These are phyloP conservation scores for Lasioglossum villosulum DNA, from an alignment of 2,888 invertebrate genomes.

Conservation along the genomic window DNA sequence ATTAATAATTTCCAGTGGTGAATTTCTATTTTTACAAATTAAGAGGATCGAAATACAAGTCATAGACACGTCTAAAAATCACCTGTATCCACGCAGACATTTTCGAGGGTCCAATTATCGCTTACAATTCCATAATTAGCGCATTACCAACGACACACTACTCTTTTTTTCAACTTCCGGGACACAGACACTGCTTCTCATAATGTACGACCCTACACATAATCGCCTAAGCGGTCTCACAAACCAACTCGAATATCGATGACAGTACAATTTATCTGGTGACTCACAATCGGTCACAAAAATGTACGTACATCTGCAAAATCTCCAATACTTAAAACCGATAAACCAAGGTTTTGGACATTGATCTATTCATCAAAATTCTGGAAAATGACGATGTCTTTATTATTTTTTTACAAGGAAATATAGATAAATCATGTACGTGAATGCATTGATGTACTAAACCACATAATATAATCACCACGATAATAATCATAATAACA, in stretches of 20 bases:
- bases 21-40: neutral
- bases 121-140: slow-evolving; percentile 47
- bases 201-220: neutral
- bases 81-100: slow-evolving; percentile 43
- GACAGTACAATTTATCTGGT: neutral
- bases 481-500: neutral
- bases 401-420: neutral
- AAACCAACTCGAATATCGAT: neutral
- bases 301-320: neutral
- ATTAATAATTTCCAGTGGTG: neutral
- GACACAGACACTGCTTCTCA: neutral
- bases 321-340: neutral
- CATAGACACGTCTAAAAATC: slow-evolving; percentile 2
- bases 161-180: neutral
- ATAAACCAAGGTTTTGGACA: neutral
- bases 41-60: neutral
- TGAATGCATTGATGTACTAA: neutral
- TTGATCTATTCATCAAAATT: neutral
- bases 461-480: neutral
- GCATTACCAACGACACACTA: neutral
- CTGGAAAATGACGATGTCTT: neutral
- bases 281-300: neutral
- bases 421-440: neutral
- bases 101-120: slow-evolving; percentile 67
- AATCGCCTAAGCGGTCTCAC: neutral